Evolutionary conservation across 2,797 vertebrate species (phyloP), one percentile per base, ranked within the genome.

Genomic region (Cheirogaleus major): DNA sequence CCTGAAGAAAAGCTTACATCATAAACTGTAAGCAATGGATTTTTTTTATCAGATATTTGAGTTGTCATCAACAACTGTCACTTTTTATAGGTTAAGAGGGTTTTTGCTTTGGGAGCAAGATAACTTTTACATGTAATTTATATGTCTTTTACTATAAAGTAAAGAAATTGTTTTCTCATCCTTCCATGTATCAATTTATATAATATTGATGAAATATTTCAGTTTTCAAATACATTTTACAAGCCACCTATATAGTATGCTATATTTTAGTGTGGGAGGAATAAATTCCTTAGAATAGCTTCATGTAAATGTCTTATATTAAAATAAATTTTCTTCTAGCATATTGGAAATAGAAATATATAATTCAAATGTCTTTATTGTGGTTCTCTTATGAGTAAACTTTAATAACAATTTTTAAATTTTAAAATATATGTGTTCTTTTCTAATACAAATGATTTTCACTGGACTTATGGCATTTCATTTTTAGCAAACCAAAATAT

Each of bases 371-470:
- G 12, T 57, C 17, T 87, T 78, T 73, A 32, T n/a, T 75, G 35
- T 72, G 18, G 4, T 83, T 57, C 59, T 92, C 6, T 79, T 48
- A 5, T 43, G 86, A 83, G 27, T 52, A 11, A 70, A 89, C 13
- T 70, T 93, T 76, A 89, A 83, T 41, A 13, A 59, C 2, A 67
- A 23, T 0, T 65, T 82, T 90, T 61, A 35, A 89, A 61, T 72
- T 5, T 52, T 67, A 72, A 67, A 48, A 75, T 86, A 18, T 20
- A 30, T 89, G 3, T 95, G 30, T n/a, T 79, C 4, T 83, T 89
- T 89, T 95, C 65, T 93, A 79, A 76, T 32, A 57, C 2, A 73
- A 73, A 57, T 84, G 84, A 23, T 65, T n/a, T 63, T 94, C 83
- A 18, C 11, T 83, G 18, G 57, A 59, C 2, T 61, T 78, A 35